Evolutionary conservation across 2,113 vertebrate species (phyloP).

Genomic region (Riparia riparia): DNA sequence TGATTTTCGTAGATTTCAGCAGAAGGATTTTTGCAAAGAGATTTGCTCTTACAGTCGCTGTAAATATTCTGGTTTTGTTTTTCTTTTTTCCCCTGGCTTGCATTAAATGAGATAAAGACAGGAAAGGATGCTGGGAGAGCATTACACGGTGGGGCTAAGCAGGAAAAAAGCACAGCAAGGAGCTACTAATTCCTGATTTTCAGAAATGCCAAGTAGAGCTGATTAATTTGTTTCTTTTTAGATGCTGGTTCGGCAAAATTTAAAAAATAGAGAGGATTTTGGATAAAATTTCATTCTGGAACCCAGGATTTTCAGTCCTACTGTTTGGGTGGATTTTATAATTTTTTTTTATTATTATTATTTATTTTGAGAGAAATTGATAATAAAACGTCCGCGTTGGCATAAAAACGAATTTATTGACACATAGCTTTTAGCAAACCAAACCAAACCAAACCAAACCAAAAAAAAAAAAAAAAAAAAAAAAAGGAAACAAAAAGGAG

Average conservation of each 20-base stretch:
- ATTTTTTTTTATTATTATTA: neutral
- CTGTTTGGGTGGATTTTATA: neutral
- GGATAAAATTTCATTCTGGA: neutral
- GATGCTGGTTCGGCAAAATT: neutral
- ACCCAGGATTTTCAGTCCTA: neutral
- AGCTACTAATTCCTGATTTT: neutral
- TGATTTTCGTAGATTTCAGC: neutral
- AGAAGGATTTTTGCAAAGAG: neutral
- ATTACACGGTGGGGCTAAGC: neutral
- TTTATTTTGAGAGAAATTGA: neutral
- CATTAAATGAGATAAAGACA: neutral
- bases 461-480: neutral
- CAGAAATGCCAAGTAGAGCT: conserved; percentile 25
- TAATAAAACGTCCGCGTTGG: neutral
- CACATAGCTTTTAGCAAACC: neutral
- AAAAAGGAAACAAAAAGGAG: neutral
- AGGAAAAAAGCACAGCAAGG: neutral
- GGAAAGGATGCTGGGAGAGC: neutral
- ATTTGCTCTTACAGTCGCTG: neutral
- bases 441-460: neutral
- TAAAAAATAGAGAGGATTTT: neutral
- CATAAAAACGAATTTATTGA: conserved; percentile 39
- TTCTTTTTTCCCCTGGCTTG: neutral
- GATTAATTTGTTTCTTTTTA: neutral
- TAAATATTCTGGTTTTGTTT: neutral